Percentiles rank a stretch among this genome's conserved stretches.
Evolutionary conservation across 2,888 invertebrate genomes (phyloP).

Genomic region (Apamea sordens): DNA sequence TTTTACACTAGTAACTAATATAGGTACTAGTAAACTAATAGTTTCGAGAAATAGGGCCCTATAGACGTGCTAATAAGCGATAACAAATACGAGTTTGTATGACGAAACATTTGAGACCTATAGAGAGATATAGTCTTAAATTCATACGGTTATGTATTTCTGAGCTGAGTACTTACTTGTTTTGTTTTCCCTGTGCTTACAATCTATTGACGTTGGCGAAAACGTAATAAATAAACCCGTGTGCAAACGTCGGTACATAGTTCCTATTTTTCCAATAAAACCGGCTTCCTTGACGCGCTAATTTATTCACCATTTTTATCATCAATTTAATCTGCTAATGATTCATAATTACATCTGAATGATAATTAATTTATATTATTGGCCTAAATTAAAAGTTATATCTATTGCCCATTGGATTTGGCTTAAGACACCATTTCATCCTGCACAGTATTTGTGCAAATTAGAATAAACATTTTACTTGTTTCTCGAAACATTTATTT

Average conservation of each 20-base stretch:
- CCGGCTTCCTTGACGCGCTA: neutral
- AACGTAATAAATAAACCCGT: neutral
- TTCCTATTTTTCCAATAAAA: constrained; percentile 15
- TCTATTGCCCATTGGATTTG: neutral
- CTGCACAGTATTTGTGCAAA: neutral
- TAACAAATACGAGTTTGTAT: constrained; percentile 8
- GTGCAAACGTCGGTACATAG: neutral
- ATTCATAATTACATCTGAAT: constrained; percentile 10
- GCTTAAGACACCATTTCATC: neutral
- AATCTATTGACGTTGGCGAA: neutral
- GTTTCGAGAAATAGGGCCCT: too few species aligned
- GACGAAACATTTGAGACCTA: neutral
- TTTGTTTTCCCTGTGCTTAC: constrained; percentile 1
- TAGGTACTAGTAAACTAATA: too few species aligned
- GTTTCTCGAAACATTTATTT: neutral
- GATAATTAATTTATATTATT: neutral
- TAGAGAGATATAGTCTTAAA: too few species aligned
- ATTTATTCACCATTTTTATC: constrained; percentile 13
- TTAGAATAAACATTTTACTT: neutral
- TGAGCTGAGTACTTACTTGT: neutral
- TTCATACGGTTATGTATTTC: constrained; percentile 2
- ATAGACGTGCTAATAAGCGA: constrained; percentile 16
- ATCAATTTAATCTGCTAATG: constrained; percentile 24
- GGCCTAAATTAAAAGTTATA: neutral
- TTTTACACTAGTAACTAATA: too few species aligned